Percentiles rank a stretch among this genome's conserved stretches.
phyloP scores from a whole-genome alignment of 2,888 invertebrate genomes.

The Acronicta psi region DNA sequence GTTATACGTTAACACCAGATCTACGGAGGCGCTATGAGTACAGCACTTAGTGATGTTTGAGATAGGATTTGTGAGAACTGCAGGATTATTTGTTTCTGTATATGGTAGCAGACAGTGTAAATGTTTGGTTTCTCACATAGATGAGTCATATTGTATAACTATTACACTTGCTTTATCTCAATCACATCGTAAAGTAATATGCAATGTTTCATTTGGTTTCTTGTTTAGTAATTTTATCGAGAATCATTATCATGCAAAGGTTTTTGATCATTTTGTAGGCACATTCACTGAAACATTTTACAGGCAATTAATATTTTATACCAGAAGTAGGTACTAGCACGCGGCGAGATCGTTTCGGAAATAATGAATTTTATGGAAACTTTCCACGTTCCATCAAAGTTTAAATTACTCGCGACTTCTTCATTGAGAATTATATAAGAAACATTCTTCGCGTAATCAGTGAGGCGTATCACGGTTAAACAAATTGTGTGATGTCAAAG shows the following conservation, averaged over 20 bases:
- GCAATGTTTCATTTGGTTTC: conserved; percentile 16
- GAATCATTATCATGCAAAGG: neutral
- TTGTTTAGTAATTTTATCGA: neutral
- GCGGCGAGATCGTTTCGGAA: conserved; percentile 36
- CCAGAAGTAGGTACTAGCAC: conserved; percentile 24
- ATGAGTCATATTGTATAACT: conserved; percentile 38
- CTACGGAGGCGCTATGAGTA: conserved; percentile 21
- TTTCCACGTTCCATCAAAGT: conserved; percentile 55
- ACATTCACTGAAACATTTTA: conserved; percentile 28
- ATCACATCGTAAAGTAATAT: conserved; percentile 12
- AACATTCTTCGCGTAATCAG: conserved; percentile 39
- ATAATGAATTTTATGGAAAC: conserved; percentile 55
- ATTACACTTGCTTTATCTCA: conserved; percentile 25
- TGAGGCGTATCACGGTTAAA: conserved; percentile 48
- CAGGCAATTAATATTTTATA: conserved; percentile 32
- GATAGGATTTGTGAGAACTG: conserved; percentile 34
- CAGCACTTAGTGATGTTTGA: conserved; percentile 36
- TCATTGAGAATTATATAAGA: conserved; percentile 20
- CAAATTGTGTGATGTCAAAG: conserved; percentile 63
- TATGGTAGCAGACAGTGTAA: conserved; percentile 38
- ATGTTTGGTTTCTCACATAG: conserved; percentile 40
- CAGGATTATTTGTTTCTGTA: conserved; percentile 31
- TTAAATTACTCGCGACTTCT: conserved; percentile 57
- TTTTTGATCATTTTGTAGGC: conserved; percentile 5
- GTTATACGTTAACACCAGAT: conserved; percentile 48